Evolutionary conservation across 2,113 vertebrate species (phyloP), one percentile per base, ranked within the genome.

Genomic region (Larimichthys polyactis): DNA sequence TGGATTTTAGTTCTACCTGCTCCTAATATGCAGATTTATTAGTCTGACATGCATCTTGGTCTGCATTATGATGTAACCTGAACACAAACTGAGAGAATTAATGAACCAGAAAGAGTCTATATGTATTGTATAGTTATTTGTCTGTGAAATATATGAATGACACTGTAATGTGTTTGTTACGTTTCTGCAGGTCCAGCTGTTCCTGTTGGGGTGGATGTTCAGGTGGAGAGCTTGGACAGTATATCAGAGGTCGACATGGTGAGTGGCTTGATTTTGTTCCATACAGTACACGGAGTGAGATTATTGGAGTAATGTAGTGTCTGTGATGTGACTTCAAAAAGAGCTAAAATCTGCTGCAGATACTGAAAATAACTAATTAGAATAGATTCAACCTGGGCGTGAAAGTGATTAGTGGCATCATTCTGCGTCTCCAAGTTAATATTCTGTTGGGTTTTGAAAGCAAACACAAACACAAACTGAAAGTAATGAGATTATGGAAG

Each of bases 181-280:
- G 22, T 44, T 4, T 40, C 29, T 79, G 62, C 93, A 99, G 98
- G 98, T 75, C 98, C 98, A 52, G 97, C 97, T 3, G 97, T 99
- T 81, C 97, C 98, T 0, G 97, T 99, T 72, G 97, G 97, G 2
- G 96, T 99, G 75, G 97, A 99, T 83, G 98, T 98, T 54, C 97
- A 99, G 91, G 96, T 99, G 89, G 98, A 99, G 92, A 99, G 97
- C 65, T 91, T 99, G 93, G 98, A 99, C 93, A 98, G 97, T 88
- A 99, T 99, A 94, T 99, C 98, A 20, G 97, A 99, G 90, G 97
- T 99, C 66, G 97, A 99, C 95, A 99, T 99, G 98, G 98, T 99
- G 92, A 0, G 96, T 81, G 46, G 46, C n/a, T 40, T 27, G 4
- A 40, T 5, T 15, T 7, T 57, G 63, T 75, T 52, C 14, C 27